Evolutionary conservation across 1,140 invertebrate species (phyloP).

Genomic region (Pseudobourletiella spinata): DNA sequence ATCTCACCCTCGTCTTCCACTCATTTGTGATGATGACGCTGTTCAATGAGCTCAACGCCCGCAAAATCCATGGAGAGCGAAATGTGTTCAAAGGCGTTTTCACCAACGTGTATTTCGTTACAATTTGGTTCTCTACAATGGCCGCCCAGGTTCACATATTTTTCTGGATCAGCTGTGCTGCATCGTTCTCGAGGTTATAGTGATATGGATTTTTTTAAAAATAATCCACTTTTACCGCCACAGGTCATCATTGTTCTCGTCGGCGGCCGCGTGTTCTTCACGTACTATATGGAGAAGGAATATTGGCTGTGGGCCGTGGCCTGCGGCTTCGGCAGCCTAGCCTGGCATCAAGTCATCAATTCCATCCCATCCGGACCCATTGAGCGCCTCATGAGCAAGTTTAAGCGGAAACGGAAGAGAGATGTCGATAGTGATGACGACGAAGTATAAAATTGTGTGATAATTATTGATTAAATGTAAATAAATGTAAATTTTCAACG

Average conservation of each 20-base stretch:
- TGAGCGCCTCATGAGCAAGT: neutral
- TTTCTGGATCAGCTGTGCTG: too few relatives aligned
- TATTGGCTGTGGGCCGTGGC: conserved; percentile 60
- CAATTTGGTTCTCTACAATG: conserved; percentile 54
- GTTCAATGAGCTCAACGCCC: conserved; percentile 60
- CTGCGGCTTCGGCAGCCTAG: conserved; percentile 52
- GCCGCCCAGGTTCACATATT: conserved; percentile 46
- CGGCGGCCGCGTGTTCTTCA: conserved; percentile 54
- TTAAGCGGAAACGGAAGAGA: neutral
- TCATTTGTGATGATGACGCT: conserved; percentile 65
- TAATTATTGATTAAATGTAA: too few relatives aligned
- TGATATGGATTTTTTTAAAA: neutral
- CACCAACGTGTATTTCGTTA: conserved; percentile 54
- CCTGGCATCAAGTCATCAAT: conserved; percentile 45
- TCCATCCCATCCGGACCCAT: neutral
- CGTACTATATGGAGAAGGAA: conserved; percentile 47
- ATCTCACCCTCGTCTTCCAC: conserved; percentile 64
- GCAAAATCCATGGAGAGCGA: conserved; percentile 60
- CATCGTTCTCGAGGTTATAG: too few relatives aligned
- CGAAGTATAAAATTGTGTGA: too few relatives aligned
- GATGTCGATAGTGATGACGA: too few relatives aligned
- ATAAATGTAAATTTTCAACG: too few relatives aligned
- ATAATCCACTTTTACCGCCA: neutral
- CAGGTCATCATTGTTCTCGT: conserved; percentile 54
- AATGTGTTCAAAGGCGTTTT: conserved; percentile 55